Percentiles rank a stretch among this genome's conserved stretches.
These are phyloP conservation scores for Luperina testacea DNA, from an alignment of 2,888 invertebrate species.

Conservation along the genomic window DNA sequence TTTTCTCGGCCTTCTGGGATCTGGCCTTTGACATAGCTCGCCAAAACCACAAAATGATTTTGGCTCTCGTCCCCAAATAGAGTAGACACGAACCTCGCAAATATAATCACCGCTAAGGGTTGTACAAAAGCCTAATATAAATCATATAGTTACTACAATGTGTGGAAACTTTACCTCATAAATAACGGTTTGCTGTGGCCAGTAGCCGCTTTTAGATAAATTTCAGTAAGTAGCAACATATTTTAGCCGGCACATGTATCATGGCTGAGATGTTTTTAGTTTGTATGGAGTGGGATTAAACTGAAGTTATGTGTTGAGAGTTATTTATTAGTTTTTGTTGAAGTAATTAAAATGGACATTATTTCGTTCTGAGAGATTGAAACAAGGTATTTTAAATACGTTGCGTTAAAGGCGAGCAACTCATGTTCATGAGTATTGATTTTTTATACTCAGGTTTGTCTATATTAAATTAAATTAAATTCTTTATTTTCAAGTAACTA, in stretches of 20 bases:
- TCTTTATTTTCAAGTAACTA: no score
- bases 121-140: conserved; percentile 75
- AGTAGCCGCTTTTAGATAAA: conserved; percentile 74
- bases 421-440: neutral
- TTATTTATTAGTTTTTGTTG: conserved; percentile 22
- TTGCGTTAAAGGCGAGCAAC: neutral
- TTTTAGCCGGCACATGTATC: conserved; percentile 62
- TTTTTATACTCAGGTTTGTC: neutral
- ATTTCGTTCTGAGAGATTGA: neutral
- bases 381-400: neutral
- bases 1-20: conserved; percentile 1
- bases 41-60: conserved; percentile 17
- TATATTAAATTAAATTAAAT: no score
- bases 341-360: conserved; percentile 20
- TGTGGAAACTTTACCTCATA: conserved; percentile 79
- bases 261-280: conserved; percentile 62
- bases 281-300: conserved; percentile 51
- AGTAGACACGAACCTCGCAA: conserved; percentile 35
- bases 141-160: conserved; percentile 74
- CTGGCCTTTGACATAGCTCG: neutral
- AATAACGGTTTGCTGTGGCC: conserved; percentile 77
- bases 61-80: conserved; percentile 19
- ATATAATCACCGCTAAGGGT: conserved; percentile 62
- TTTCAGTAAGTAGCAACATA: conserved; percentile 67
- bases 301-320: conserved; percentile 28